Evolutionary conservation across 2,888 invertebrate species (phyloP).

Genomic region (Pseudococcus viburni): DNA sequence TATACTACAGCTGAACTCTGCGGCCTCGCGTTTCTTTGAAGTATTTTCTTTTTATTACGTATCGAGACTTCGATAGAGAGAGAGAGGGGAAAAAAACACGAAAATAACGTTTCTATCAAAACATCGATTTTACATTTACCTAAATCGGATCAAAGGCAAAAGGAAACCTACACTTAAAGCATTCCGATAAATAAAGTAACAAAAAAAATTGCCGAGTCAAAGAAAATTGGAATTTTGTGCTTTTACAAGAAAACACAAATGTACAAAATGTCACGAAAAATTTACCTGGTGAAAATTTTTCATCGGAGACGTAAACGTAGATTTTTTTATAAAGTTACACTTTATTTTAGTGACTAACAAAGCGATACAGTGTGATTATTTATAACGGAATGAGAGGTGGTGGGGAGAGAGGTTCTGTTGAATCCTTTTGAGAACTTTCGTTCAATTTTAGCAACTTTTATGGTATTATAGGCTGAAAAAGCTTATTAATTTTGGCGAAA

Average conservation of each 20-base stretch:
- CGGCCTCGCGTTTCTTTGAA: background rate
- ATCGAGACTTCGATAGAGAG: background rate
- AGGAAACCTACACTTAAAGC: background rate
- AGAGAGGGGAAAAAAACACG: background rate
- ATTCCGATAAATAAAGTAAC: background rate
- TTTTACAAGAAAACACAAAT: background rate
- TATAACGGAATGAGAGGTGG: no score
- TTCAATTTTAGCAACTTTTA: no score
- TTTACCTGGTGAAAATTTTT: background rate
- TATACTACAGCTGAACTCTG: background rate
- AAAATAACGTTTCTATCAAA: slow-evolving; percentile 27
- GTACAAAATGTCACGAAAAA: background rate
- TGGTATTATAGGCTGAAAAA: no score
- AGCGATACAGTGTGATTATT: no score
- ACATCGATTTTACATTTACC: slow-evolving; percentile 35
- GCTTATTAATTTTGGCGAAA: no score
- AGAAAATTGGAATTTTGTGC: slow-evolving; percentile 6
- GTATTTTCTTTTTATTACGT: background rate
- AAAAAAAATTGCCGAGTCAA: slow-evolving; percentile 3
- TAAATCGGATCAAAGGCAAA: slow-evolving; percentile 18
- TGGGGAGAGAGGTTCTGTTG: no score
- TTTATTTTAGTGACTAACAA: no score
- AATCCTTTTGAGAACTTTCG: no score
- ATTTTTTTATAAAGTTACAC: background rate
- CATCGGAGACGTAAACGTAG: background rate